phyloP scores from a whole-genome alignment of 2,888 invertebrate species.

The Seira ritae region DNA sequence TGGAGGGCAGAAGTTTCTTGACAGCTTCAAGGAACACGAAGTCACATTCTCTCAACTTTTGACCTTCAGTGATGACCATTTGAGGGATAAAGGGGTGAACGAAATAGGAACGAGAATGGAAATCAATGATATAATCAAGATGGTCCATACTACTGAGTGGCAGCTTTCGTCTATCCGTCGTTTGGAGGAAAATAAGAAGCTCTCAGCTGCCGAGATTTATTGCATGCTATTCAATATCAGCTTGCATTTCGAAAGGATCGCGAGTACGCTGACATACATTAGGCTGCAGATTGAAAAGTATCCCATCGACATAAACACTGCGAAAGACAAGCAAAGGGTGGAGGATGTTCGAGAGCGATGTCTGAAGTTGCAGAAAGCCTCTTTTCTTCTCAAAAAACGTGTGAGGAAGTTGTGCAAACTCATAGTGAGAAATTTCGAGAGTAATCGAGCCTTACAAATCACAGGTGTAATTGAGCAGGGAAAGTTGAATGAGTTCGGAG shows the following conservation, averaged over 20 bases:
- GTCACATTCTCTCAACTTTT: conserved; percentile 53
- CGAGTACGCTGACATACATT: conserved; percentile 17
- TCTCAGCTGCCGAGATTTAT: conserved; percentile 42
- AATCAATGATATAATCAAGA: conserved; percentile 49
- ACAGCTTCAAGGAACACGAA: conserved; percentile 48
- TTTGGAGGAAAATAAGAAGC: conserved; percentile 34
- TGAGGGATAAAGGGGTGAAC: conserved; percentile 55
- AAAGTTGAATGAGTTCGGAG: too few species aligned
- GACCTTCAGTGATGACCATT: conserved; percentile 46
- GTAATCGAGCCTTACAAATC: too few species aligned
- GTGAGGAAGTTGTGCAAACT: too few species aligned
- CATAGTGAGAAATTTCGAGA: too few species aligned
- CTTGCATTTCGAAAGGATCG: conserved; percentile 41
- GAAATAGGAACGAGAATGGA: conserved; percentile 48
- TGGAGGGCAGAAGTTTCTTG: conserved; percentile 42
- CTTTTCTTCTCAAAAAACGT: too few species aligned
- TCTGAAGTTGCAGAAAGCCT: too few species aligned
- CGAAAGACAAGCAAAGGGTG: too few species aligned
- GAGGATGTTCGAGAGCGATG: too few species aligned
- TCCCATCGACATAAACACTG: too few species aligned
- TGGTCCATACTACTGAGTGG: conserved; percentile 56
- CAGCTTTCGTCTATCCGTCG: conserved; percentile 17
- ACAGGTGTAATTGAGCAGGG: too few species aligned
- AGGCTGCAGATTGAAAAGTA: conserved; percentile 23
- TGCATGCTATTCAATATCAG: conserved; percentile 47